Base-by-base conservation (phyloP, 2,888 invertebrate genomes). In the Chrysomela aeneicollis region DNA sequence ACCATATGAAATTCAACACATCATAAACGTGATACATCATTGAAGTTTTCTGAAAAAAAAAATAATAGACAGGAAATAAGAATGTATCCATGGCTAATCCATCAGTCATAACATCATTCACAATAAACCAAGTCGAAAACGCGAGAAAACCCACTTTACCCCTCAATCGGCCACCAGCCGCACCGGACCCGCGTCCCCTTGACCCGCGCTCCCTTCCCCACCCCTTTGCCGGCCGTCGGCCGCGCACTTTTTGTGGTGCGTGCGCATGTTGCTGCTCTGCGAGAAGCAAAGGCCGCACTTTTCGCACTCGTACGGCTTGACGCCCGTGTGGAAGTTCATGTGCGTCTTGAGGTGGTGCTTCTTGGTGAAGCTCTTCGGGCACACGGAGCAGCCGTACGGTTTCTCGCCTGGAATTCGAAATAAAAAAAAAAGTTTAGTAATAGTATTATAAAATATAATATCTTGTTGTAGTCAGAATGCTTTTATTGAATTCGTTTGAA, bases 261-360 rank as follows among this genome's bases (percentile, higher is more conserved):
- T 94, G 71, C 93, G 86, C 93, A 93, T 94, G 77, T 94, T 94
- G 73, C 92, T 92, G 53, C 92, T 92, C 81, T 93, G 93, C 0
- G 93, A 92, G 79, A 94, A 94, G 10, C 90, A 87, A 42, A 93
- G 86, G 12, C 89, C 89, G 79, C 93, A 94, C 71, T 86, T 87
- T 19, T 87, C 86, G 76, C 90, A 91, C n/a, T 86, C 84, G 78
- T 93, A 93, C 0, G 93, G 93, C 76, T 93, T 92, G 59, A 90
- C 88, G 0, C 93, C 93, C 0, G 92, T 92, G 80, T 94, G 93
- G 78, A 92, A 93, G 81, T 93, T 93, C 76, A 93, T 86, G 79
- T 94, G 93, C 0, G 93, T 92, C 81, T 93, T 92, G 49, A 94
- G 84, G 75, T 94, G 93, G 76, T 93, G 93, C 73, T 93, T 93